Conservation (phyloP, 2,888 invertebrate genomes). For the Cheilosia grossa region DNA sequence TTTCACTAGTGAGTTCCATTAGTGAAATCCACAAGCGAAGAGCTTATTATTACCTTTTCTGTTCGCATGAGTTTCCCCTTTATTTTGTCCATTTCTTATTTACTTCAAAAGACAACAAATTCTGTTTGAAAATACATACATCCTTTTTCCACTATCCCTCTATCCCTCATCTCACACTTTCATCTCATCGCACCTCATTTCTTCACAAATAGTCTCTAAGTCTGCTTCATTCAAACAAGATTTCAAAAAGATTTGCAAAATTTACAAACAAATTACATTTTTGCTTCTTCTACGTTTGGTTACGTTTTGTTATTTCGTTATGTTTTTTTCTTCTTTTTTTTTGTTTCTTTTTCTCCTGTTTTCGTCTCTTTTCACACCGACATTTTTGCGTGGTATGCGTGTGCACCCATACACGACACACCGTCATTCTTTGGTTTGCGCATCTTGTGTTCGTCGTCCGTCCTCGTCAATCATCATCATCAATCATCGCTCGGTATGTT, state of each 20-base stretch:
- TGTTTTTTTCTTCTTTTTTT: constrained; percentile 49
- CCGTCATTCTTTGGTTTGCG: constrained; percentile 55
- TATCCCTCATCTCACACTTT: constrained; percentile 47
- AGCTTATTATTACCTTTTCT: constrained; percentile 18
- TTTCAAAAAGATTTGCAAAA: constrained; percentile 2
- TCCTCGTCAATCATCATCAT: constrained; percentile 24
- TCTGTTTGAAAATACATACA: constrained; percentile 9
- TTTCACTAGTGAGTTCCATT: background rate
- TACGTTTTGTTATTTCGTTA: constrained; percentile 62
- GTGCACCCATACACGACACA: constrained; percentile 45
- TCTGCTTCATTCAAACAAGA: constrained; percentile 50
- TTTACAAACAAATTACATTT: constrained; percentile 20
- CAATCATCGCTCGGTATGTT: constrained; percentile 33
- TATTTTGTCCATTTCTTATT: constrained; percentile 2
- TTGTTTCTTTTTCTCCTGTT: constrained; percentile 60
- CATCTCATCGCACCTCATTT: constrained; percentile 65
- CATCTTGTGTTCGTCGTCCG: constrained; percentile 34
- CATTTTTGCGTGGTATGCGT: constrained; percentile 61
- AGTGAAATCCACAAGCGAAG: background rate
- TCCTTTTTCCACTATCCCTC: constrained; percentile 33
- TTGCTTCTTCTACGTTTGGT: constrained; percentile 64
- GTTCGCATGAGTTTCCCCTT: constrained; percentile 43
- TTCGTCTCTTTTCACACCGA: constrained; percentile 69
- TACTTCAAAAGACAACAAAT: background rate
- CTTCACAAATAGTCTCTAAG: constrained; percentile 30